Conservation (phyloP, 2,113 vertebrate genomes). For the Zingel zingel region DNA sequence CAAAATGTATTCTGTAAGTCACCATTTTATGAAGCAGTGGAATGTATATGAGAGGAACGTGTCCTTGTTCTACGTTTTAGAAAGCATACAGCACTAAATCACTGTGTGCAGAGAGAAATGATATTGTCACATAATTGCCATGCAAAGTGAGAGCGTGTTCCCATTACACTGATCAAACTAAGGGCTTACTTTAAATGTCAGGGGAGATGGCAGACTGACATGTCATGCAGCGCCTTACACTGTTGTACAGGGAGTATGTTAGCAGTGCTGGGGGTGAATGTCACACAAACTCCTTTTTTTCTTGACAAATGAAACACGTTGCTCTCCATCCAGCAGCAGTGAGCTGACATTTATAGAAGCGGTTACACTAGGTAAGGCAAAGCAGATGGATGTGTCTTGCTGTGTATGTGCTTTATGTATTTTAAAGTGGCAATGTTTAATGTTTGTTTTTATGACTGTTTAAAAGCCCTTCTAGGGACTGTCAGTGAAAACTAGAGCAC, state of each 20-base stretch:
- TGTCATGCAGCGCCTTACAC: neutral
- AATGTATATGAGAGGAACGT: slow-evolving; percentile 3
- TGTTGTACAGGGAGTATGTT: neutral
- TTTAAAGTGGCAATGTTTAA: too few relatives aligned
- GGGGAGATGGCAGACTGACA: neutral
- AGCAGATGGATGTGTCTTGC: too few relatives aligned
- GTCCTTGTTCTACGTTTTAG: slow-evolving; percentile 1
- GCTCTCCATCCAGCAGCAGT: neutral
- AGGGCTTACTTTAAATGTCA: slow-evolving; percentile 23
- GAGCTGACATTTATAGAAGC: slow-evolving; percentile 23
- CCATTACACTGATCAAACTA: slow-evolving; percentile 31
- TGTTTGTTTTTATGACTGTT: too few relatives aligned
- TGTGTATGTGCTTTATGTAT: too few relatives aligned
- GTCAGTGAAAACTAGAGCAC: too few relatives aligned
- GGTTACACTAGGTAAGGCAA: too few relatives aligned
- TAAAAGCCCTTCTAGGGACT: too few relatives aligned
- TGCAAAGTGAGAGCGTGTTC: slow-evolving; percentile 13
- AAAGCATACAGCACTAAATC: slow-evolving; percentile 13
- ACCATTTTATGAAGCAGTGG: slow-evolving; percentile 20
- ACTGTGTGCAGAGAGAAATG: slow-evolving; percentile 4
- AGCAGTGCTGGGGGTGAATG: slow-evolving; percentile 7
- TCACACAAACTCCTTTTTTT: neutral
- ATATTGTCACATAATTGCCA: slow-evolving; percentile 20
- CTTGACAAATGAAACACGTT: slow-evolving; percentile 17
- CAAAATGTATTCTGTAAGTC: neutral